Percentiles rank a stretch among this genome's conserved stretches.
Conservation (phyloP, 2,888 invertebrate genomes). For the Pachymerium ferrugineum region DNA sequence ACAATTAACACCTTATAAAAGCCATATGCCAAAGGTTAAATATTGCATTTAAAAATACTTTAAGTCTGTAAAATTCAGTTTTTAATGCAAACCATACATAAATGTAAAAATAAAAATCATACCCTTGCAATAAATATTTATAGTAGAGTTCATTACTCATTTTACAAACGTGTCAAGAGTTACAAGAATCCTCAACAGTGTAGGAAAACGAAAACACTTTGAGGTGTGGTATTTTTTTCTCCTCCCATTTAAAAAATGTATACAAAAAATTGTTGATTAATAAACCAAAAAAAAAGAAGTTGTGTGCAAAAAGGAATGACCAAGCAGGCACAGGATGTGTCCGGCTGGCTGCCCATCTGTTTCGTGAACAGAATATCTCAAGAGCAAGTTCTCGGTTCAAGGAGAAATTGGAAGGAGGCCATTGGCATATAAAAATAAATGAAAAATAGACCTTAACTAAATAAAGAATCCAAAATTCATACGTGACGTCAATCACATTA, state of each 20-base stretch:
- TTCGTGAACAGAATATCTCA: constrained; percentile 27
- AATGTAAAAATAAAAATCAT: too few relatives aligned
- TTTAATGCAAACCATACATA: too few relatives aligned
- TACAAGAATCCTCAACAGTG: too few relatives aligned
- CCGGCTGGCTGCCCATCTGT: constrained; percentile 25
- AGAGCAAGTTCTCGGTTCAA: constrained; percentile 27
- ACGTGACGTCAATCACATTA: background rate
- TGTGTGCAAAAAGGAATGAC: constrained; percentile 20
- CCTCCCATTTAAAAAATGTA: background rate
- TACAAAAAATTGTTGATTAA: background rate
- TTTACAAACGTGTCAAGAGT: too few relatives aligned
- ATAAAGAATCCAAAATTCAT: background rate
- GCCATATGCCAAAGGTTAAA: too few relatives aligned
- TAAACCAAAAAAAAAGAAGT: background rate
- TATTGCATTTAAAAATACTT: too few relatives aligned
- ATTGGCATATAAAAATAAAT: constrained; percentile 19
- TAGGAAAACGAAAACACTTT: too few relatives aligned
- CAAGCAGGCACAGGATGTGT: constrained; percentile 25
- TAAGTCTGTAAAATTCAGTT: too few relatives aligned
- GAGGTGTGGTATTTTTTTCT: too few relatives aligned
- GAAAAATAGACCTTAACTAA: constrained; percentile 22
- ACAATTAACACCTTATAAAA: too few relatives aligned
- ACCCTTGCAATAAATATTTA: too few relatives aligned
- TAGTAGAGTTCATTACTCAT: too few relatives aligned
- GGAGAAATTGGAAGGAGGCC: constrained; percentile 22